Evolutionary conservation across 1,140 invertebrate species (phyloP).

Genomic region (Leptestheria dahalacensis): DNA sequence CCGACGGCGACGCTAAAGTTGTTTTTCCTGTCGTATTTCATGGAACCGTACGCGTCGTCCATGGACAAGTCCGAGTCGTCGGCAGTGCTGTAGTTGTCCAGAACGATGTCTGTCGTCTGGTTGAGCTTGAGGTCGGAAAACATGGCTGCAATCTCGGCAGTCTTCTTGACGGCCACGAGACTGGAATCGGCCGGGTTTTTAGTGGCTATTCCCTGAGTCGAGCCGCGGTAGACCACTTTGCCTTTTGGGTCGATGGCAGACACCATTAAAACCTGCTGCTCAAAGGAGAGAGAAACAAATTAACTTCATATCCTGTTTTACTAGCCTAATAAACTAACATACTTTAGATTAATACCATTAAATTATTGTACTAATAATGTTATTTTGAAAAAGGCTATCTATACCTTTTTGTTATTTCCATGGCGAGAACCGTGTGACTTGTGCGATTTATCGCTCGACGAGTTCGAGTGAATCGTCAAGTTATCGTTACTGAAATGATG

Average conservation of each 20-base stretch:
- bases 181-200: background rate
- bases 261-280: constrained; percentile 35
- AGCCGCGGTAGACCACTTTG: constrained; percentile 26
- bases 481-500: constrained; percentile 2
- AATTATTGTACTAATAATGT: background rate
- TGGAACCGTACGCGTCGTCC: constrained; percentile 25
- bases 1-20: constrained; percentile 28
- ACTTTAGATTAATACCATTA: background rate
- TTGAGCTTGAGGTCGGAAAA: constrained; percentile 50
- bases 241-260: constrained; percentile 38
- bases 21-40: constrained; percentile 20
- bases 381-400: background rate
- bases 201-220: background rate
- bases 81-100: constrained; percentile 7
- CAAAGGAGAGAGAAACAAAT: too few relatives aligned
- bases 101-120: constrained; percentile 24
- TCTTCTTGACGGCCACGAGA: constrained; percentile 64
- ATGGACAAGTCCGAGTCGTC: constrained; percentile 19
- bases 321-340: background rate
- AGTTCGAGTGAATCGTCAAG: constrained; percentile 9
- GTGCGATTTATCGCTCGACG: constrained; percentile 11
- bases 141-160: constrained; percentile 68
- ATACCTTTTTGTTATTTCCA: constrained; percentile 1
- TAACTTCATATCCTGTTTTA: too few relatives aligned
- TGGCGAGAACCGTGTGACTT: constrained; percentile 6